phyloP scores from a whole-genome alignment of 2,797 vertebrate genomes.

The Sorex maritimensis region DNA sequence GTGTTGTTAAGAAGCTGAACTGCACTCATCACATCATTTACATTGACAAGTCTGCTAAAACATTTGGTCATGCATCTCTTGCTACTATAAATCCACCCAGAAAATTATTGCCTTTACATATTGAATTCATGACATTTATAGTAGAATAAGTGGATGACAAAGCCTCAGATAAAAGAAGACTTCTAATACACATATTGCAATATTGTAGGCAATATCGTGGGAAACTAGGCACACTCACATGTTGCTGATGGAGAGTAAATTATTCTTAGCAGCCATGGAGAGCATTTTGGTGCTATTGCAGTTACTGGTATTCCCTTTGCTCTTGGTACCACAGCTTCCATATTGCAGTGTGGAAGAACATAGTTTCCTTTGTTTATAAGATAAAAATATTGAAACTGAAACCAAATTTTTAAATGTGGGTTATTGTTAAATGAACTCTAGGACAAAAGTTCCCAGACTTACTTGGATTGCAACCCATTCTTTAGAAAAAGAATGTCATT shows the following conservation, averaged over 20 bases:
- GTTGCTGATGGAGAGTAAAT: constrained; percentile 2
- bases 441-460: too few relatives aligned
- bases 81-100: neutral
- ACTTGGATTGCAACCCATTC: too few relatives aligned
- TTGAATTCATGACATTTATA: neutral
- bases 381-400: constrained; percentile 29
- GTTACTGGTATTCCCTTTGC: constrained; percentile 36
- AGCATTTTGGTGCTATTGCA: neutral
- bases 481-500: too few relatives aligned
- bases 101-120: constrained; percentile 13
- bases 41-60: neutral
- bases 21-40: neutral
- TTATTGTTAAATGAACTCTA: neutral
- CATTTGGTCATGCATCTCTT: neutral
- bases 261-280: neutral
- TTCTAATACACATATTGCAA: constrained; percentile 4
- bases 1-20: neutral
- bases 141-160: neutral
- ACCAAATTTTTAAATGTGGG: constrained; percentile 42
- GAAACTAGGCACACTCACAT: neutral
- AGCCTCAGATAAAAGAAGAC: constrained; percentile 9
- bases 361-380: neutral
- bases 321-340: neutral
- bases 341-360: neutral
- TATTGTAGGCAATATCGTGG: neutral